Base-by-base conservation (phyloP, 2,888 invertebrate species). In the Minunthozetes semirufus region DNA sequence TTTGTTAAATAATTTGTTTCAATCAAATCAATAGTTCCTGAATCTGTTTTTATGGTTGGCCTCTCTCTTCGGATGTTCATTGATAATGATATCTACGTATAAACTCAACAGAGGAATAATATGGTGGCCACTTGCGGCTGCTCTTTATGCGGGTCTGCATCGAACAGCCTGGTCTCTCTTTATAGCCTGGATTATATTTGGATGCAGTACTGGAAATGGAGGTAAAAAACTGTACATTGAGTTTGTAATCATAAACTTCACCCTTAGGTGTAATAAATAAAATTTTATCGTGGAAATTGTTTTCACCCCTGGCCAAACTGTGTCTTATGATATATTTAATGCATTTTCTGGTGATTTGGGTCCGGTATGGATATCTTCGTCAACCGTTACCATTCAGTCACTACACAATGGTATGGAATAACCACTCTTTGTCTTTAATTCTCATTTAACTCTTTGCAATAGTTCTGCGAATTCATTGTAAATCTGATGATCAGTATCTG, bases 121-220 rank as follows among this genome's bases (percentile, higher is more conserved):
- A 17, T 75, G 74, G 74, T 15, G 53, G 4, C 63, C 72, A 3
- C 8, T 71, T 4, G 48, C 63, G 9, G 46, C 63, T 3, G 71
- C 71, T 15, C n/a, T 76, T 11, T 79, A 78, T 38, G 78, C 78
- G n/a, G 77, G 77, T 5, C 46, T 77, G 19, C 79, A 79, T 63
- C 70, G 79, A 48, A 75, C 77, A 0, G 72, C 76, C 4, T 79
- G 78, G 73, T 72, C 77, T 17, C 17, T 77, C 8, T 76, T 76
- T 4, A 48, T 79, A 0, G 76, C 77, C 0, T 79, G 78, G 78
- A 72, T 79, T 22, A 76, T 76, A 9, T 79, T 77, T 50, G 75
- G 76, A 17, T 78, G 78, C 71, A 75, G 76, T 29, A 76, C 77
- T 11, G 76, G 74, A 8, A 72, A 77, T 46, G 76, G 76, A 9